A percentile compares a stretch with the other conserved stretches of the same genome.
These are phyloP conservation scores for Ichneumoninae sp. DNA, from an alignment of 2,888 invertebrate genomes.

Conservation along the genomic window DNA sequence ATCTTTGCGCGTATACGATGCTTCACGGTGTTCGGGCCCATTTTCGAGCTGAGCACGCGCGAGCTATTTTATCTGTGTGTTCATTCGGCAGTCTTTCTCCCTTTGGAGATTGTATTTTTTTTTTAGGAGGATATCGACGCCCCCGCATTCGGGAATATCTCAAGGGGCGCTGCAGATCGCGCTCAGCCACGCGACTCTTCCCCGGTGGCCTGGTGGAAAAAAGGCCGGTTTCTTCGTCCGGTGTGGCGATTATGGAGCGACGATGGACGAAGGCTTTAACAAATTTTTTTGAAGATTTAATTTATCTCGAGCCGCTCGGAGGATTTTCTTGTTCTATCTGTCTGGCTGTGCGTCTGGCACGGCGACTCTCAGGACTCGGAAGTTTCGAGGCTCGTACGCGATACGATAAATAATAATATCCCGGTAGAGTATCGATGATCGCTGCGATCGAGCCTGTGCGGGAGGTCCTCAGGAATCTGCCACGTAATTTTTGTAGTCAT, in stretches of 20 bases:
- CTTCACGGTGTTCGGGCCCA: conserved; percentile 57
- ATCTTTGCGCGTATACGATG: conserved; percentile 54
- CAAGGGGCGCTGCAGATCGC: conserved; percentile 40
- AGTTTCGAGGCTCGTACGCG: conserved; percentile 8
- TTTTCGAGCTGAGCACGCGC: conserved; percentile 64
- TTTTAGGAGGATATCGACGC: conserved; percentile 28
- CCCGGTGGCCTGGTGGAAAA: conserved; percentile 73
- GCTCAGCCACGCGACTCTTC: conserved; percentile 77
- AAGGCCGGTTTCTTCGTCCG: background rate
- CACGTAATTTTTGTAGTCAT: conserved; percentile 81
- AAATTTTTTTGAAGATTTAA: background rate
- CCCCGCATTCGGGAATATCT: conserved; percentile 16
- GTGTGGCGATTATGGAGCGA: background rate
- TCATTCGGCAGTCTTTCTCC: conserved; percentile 6
- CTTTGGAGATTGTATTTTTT: background rate
- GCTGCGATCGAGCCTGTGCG: conserved; percentile 73
- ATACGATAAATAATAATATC: conserved; percentile 66
- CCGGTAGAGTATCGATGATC: conserved; percentile 64
- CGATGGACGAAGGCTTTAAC: background rate
- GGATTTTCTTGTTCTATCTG: background rate
- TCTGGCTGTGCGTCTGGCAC: background rate
- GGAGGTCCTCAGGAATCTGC: conserved; percentile 82
- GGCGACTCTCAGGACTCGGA: background rate
- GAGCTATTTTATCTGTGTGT: conserved; percentile 17
- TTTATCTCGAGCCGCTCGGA: background rate